These are phyloP conservation scores for Corythoichthys intestinalis DNA, from an alignment of 2,113 vertebrate genomes.

Conservation along the genomic window DNA sequence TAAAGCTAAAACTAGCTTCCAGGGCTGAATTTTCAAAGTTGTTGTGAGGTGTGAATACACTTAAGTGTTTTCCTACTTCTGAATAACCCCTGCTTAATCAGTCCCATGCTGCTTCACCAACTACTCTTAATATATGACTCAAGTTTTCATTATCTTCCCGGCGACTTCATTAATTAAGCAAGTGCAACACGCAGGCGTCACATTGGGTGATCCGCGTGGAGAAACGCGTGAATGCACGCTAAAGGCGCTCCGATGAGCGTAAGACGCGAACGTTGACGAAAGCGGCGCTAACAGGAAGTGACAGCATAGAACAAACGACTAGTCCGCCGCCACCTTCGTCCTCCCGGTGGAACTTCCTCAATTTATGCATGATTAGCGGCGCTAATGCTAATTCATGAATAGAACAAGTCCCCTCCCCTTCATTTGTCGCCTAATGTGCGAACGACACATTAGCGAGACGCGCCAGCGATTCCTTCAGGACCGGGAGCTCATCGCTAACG, in stretches of 20 bases:
- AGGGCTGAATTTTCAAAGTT: not conserved
- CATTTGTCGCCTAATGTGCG: conserved; percentile 54
- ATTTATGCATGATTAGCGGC: conserved; percentile 68
- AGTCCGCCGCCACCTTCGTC: conserved; percentile 41
- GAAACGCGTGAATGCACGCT: conserved; percentile 22
- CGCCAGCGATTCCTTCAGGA: conserved; percentile 47
- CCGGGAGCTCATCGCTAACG: not conserved
- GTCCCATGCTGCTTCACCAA: not conserved
- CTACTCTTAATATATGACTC: not conserved
- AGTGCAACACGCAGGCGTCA: not conserved
- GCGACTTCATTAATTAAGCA: not conserved
- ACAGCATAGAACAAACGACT: conserved; percentile 51
- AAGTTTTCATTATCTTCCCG: not conserved
- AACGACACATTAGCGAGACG: conserved; percentile 58
- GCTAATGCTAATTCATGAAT: conserved; percentile 66
- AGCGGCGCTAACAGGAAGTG: conserved; percentile 50
- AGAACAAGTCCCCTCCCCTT: conserved; percentile 57
- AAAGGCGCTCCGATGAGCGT: not conserved
- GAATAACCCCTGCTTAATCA: not conserved
- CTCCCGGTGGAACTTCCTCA: conserved; percentile 47
- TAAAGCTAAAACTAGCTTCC: no score
- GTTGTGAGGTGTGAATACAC: not conserved
- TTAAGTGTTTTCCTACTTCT: not conserved
- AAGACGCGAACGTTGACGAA: conserved; percentile 36
- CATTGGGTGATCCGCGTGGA: not conserved